Percentiles rank a stretch among this genome's conserved stretches.
Evolutionary conservation across 1,140 invertebrate genomes (phyloP).

Genomic region (Drosophila busckii): DNA sequence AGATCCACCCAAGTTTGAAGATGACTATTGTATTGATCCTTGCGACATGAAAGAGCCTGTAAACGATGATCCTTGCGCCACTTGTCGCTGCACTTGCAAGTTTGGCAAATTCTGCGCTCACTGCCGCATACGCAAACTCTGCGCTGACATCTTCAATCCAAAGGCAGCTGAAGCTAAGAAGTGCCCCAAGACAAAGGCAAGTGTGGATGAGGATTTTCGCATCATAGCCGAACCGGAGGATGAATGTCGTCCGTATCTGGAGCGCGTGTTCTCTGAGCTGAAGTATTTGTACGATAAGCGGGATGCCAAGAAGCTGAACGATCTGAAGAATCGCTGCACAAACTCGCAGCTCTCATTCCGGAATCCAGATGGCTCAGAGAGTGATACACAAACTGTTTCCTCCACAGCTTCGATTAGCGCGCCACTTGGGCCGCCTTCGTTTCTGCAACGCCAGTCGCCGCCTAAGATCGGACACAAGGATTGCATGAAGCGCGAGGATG

Average conservation of each 20-base stretch:
- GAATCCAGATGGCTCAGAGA: background rate
- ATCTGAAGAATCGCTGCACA: conserved; percentile 6
- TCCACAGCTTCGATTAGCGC: background rate
- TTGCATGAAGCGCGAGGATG: conserved; percentile 17
- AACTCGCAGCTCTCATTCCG: background rate
- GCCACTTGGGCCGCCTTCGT: background rate
- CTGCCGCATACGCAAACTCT: conserved; percentile 56
- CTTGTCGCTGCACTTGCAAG: conserved; percentile 43
- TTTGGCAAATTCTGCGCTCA: conserved; percentile 33
- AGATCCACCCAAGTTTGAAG: background rate
- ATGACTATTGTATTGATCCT: conserved; percentile 16
- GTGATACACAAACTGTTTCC: background rate
- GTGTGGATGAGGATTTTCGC: conserved; percentile 37
- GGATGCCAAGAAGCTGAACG: conserved; percentile 15
- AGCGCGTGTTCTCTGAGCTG: conserved; percentile 50
- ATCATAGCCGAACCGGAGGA: conserved; percentile 20
- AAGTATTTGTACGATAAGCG: conserved; percentile 45
- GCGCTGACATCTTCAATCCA: conserved; percentile 33
- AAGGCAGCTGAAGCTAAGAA: background rate
- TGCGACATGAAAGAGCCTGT: conserved; percentile 2
- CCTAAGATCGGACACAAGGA: conserved; percentile 41
- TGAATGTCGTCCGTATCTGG: conserved; percentile 49
- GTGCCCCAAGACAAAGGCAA: conserved; percentile 4
- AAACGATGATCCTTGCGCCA: background rate
- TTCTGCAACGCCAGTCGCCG: background rate